These are phyloP conservation scores for Ips nitidus DNA, from an alignment of 1,140 invertebrate genomes.

Conservation along the genomic window DNA sequence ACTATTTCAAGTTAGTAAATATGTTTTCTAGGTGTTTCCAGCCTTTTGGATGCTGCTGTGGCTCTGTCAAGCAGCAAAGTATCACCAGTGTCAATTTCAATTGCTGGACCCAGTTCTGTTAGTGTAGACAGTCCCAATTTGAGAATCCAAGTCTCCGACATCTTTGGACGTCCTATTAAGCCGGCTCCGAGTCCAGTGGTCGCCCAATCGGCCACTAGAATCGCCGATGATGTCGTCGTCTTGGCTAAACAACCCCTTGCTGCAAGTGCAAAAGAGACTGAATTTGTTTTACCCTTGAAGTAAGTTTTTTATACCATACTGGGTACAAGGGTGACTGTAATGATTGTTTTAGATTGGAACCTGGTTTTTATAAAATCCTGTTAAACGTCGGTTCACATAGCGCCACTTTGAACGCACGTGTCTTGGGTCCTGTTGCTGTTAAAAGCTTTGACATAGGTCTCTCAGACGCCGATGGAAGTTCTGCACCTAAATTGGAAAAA, in stretches of 20 bases:
- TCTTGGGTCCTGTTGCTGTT: slow-evolving; percentile 72
- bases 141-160: slow-evolving; percentile 77
- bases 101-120: slow-evolving; percentile 72
- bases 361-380: slow-evolving; percentile 82
- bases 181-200: slow-evolving; percentile 66
- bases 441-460: slow-evolving; percentile 85
- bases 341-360: slow-evolving; percentile 57
- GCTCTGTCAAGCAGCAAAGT: slow-evolving; percentile 45
- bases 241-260: slow-evolving; percentile 63
- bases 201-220: slow-evolving; percentile 72
- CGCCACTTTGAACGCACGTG: slow-evolving; percentile 69
- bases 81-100: slow-evolving; percentile 64
- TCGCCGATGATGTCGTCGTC: slow-evolving; percentile 75
- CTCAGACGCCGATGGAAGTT: slow-evolving; percentile 84
- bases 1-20: background rate
- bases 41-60: slow-evolving; percentile 77
- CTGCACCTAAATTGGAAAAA: slow-evolving; percentile 75
- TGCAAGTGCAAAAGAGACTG: slow-evolving; percentile 59
- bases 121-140: slow-evolving; percentile 71
- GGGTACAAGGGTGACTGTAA: background rate
- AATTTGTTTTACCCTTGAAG: slow-evolving; percentile 80
- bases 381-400: slow-evolving; percentile 71
- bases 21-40: slow-evolving; percentile 59
- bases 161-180: slow-evolving; percentile 75
- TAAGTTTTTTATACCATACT: slow-evolving; percentile 8